Evolutionary conservation across 2,113 vertebrate genomes (phyloP).

Genomic region (Chloroceryle aenea): DNA sequence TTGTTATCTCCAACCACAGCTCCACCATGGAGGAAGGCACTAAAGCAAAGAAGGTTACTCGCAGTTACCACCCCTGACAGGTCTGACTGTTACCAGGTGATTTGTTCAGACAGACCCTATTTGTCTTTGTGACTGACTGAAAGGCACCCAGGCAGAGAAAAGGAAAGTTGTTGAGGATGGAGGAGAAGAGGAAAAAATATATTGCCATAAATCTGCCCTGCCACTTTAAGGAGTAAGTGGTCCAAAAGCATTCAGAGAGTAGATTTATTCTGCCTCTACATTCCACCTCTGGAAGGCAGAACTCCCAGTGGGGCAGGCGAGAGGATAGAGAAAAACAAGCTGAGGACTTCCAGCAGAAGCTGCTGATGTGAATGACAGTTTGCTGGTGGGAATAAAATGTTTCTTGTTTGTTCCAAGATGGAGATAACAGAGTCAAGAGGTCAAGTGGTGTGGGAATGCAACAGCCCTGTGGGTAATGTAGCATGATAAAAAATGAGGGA

Average conservation of each 20-base stretch:
- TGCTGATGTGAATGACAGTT: conserved; percentile 55
- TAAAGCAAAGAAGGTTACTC: neutral
- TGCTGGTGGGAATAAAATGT: conserved; percentile 70
- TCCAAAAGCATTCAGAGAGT: neutral
- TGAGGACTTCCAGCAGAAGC: neutral
- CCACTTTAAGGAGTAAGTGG: conserved; percentile 18
- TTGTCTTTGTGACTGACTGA: neutral
- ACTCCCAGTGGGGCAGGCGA: neutral
- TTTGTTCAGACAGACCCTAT: neutral
- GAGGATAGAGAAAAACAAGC: neutral
- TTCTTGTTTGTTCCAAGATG: conserved; percentile 68
- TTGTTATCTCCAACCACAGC: neutral
- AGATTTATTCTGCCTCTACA: conserved; percentile 10
- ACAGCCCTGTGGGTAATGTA: conserved; percentile 60
- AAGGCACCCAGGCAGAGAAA: neutral
- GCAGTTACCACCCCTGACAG: neutral
- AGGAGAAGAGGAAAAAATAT: neutral
- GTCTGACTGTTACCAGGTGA: neutral
- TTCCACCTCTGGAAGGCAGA: neutral
- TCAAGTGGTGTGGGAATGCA: conserved; percentile 67
- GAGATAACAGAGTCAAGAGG: conserved; percentile 74
- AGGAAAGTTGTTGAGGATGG: neutral
- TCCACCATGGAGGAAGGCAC: neutral
- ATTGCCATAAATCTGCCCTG: neutral
- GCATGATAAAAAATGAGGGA: conserved; percentile 59